These are phyloP conservation scores for Ernsta delagoae DNA, from an alignment of 2,888 invertebrate species.

Conservation along the genomic window DNA sequence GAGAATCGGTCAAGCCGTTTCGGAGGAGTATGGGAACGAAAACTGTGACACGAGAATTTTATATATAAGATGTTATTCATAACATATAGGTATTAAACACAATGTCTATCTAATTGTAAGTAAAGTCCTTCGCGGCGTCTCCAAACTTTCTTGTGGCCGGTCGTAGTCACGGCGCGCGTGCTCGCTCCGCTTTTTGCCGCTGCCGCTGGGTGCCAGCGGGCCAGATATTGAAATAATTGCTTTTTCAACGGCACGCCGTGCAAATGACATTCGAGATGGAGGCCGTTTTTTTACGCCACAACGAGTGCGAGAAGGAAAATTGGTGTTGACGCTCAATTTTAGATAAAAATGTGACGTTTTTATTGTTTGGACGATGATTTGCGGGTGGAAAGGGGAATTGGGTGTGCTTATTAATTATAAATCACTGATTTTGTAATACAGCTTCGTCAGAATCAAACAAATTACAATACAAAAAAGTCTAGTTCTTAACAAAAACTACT, in stretches of 20 bases:
- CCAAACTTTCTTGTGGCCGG: slow-evolving; percentile 69
- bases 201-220: slow-evolving; percentile 62
- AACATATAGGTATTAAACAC: no score
- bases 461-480: no score
- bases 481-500: no score
- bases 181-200: slow-evolving; percentile 65
- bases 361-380: neutral
- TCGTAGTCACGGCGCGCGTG: slow-evolving; percentile 76
- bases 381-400: no score
- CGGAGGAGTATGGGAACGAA: no score
- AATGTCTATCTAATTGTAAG: no score
- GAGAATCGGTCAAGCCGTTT: no score
- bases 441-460: no score
- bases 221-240: slow-evolving; percentile 84
- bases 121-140: slow-evolving; percentile 61
- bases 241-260: slow-evolving; percentile 83
- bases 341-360: slow-evolving; percentile 48
- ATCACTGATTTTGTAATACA: no score
- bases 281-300: slow-evolving; percentile 75
- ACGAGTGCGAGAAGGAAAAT: slow-evolving; percentile 77
- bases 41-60: no score
- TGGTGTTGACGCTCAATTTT: slow-evolving; percentile 72
- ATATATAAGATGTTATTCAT: no score
- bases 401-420: no score
- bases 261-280: slow-evolving; percentile 85